A percentile compares a stretch with the other conserved stretches of the same genome.
phyloP scores from a whole-genome alignment of 2,888 invertebrate species.

The Ophioninae sp. region DNA sequence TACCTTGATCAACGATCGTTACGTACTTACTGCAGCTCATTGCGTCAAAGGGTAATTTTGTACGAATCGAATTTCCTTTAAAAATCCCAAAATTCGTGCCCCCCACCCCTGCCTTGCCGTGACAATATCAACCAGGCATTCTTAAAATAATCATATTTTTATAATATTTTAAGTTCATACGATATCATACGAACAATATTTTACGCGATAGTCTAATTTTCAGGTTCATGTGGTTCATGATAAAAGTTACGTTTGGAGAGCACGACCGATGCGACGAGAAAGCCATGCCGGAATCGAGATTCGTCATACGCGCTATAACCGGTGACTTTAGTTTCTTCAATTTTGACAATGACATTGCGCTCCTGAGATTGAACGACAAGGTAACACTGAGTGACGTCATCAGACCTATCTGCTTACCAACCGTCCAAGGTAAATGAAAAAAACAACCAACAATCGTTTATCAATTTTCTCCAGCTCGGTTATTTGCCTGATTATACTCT shows the following conservation, averaged over 20 bases:
- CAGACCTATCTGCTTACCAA: constrained; percentile 92
- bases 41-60: constrained; percentile 92
- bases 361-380: constrained; percentile 90
- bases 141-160: no score
- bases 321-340: constrained; percentile 92
- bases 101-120: no score
- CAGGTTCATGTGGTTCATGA: constrained; percentile 97
- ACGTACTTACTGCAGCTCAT: constrained; percentile 93
- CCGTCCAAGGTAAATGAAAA: constrained; percentile 84
- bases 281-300: constrained; percentile 88
- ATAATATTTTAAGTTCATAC: background rate
- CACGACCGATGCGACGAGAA: constrained; percentile 91
- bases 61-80: no score
- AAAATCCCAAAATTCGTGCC: background rate
- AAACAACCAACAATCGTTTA: background rate
- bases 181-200: constrained; percentile 35
- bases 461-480: background rate
- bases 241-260: constrained; percentile 93
- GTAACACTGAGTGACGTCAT: constrained; percentile 91
- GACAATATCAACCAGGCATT: no score
- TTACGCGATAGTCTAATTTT: constrained; percentile 75
- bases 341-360: constrained; percentile 94
- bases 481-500: background rate
- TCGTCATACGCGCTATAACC: constrained; percentile 88
- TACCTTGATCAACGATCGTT: constrained; percentile 93